Conservation (phyloP, 2,888 invertebrate species). For the Anthrax anthrax region DNA sequence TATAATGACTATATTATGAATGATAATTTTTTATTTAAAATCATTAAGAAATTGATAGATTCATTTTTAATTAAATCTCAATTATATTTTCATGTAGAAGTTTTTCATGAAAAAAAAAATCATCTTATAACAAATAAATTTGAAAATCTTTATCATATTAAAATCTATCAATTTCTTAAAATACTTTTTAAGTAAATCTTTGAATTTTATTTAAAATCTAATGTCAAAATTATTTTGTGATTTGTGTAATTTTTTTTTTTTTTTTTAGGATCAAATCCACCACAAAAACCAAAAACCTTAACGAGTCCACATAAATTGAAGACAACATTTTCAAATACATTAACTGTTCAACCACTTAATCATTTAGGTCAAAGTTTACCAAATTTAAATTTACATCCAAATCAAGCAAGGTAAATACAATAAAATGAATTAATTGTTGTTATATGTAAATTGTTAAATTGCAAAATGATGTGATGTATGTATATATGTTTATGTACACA, state of each 20-base stretch:
- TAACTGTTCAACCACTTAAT: conserved; percentile 57
- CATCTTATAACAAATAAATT: background rate
- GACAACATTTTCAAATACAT: conserved; percentile 47
- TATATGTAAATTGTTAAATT: too few species aligned
- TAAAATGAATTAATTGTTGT: too few species aligned
- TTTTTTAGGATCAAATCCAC: conserved; percentile 13
- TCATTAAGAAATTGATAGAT: conserved; percentile 2
- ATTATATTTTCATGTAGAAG: background rate
- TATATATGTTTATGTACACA: too few species aligned
- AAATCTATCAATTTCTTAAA: too few species aligned
- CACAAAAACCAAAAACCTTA: conserved; percentile 21
- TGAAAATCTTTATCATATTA: too few species aligned
- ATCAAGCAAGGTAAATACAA: conserved; percentile 28
- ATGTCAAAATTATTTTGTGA: too few species aligned
- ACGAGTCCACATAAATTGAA: conserved; percentile 28
- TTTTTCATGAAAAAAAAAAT: background rate
- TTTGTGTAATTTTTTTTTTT: background rate
- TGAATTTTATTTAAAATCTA: background rate
- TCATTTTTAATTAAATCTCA: background rate
- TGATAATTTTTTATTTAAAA: conserved; percentile 2
- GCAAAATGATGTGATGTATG: too few species aligned
- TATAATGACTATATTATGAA: conserved; percentile 21
- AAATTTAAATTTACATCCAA: conserved; percentile 42
- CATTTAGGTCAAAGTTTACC: conserved; percentile 67
- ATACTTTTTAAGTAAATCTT: too few species aligned